Evolutionary conservation across 2,888 invertebrate species (phyloP), one percentile per base, ranked within the genome.

Genomic region (Drosophila stalkeri): DNA sequence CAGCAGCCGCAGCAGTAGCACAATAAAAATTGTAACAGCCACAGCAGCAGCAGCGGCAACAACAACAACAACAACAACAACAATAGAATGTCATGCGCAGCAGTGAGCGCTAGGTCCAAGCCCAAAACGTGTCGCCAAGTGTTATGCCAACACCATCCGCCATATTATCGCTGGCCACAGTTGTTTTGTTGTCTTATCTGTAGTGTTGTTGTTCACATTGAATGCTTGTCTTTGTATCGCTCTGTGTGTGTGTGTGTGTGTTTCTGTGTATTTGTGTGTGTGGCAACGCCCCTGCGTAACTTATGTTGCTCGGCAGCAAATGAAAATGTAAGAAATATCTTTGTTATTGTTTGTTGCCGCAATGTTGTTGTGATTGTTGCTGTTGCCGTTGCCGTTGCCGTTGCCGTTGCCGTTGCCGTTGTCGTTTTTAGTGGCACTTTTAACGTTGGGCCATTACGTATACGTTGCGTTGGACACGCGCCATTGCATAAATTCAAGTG

Each of bases 401-500:
- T 20, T 44, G 46, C 8, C 16, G 23, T 23, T 43, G 61, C 41
- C 46, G 69, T 69, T 64, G 62, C 51, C 64, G 70, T 64, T 75
- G 81, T 72, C 79, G 74, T 74, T 84, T 82, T 84, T 82, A 74
- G 84, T 86, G 87, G 71, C 72, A 71, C 82, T 87, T 87, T 82
- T 79, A 89, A 87, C 82, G 85, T 59, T 72, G 65, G 68, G 72
- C 84, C 81, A 85, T 86, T 89, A 82, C 87, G 82, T 86, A 82
- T 89, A 85, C 82, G 85, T 81, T 86, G 86, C 90, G 86, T 90
- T 90, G 84, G 90, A 85, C 84, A 85, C 90, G 89, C 89, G 87
- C 90, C 90, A 90, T 89, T 85, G 90, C 90, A 85, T 90, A 89
- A 89, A 89, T 85, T 85, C 90, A 90, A 90, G 89, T 83, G 89